Evolutionary conservation across 1,140 invertebrate species (phyloP).

Genomic region (Cherax quadricarinatus): DNA sequence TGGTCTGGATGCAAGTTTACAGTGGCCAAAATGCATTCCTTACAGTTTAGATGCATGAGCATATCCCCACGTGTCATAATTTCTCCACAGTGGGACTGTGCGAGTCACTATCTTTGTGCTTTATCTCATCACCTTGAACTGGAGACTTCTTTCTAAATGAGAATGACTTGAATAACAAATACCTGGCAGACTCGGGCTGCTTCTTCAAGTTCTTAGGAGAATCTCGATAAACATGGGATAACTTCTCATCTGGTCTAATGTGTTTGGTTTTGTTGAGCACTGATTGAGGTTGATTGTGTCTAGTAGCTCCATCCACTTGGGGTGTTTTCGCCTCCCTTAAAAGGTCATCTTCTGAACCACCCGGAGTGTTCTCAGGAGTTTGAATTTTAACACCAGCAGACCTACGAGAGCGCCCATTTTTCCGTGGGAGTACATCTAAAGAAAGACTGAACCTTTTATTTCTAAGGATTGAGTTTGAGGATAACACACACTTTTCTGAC

Average conservation of each 20-base stretch:
- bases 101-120: conserved; percentile 37
- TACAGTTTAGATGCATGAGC: conserved; percentile 51
- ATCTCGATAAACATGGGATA: conserved; percentile 28
- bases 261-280: conserved; percentile 43
- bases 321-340: conserved; percentile 22
- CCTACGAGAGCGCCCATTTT: conserved; percentile 52
- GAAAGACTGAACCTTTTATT: conserved; percentile 65
- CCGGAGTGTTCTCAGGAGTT: conserved; percentile 53
- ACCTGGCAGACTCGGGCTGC: conserved; percentile 44
- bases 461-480: conserved; percentile 56
- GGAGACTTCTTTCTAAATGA: conserved; percentile 60
- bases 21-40: conserved; percentile 25
- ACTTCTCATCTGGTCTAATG: conserved; percentile 28
- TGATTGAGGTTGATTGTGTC: conserved; percentile 36
- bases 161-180: conserved; percentile 65
- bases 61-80: conserved; percentile 57
- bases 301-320: conserved; percentile 24
- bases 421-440: conserved; percentile 54
- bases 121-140: conserved; percentile 48
- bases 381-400: neutral
- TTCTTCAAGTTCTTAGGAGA: conserved; percentile 55
- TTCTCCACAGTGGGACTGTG: conserved; percentile 39
- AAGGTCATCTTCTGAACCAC: conserved; percentile 57
- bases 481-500: conserved; percentile 54
- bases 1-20: conserved; percentile 10